These are phyloP conservation scores for Sabatieria punctata DNA, from an alignment of 2,888 invertebrate species.

Conservation along the genomic window DNA sequence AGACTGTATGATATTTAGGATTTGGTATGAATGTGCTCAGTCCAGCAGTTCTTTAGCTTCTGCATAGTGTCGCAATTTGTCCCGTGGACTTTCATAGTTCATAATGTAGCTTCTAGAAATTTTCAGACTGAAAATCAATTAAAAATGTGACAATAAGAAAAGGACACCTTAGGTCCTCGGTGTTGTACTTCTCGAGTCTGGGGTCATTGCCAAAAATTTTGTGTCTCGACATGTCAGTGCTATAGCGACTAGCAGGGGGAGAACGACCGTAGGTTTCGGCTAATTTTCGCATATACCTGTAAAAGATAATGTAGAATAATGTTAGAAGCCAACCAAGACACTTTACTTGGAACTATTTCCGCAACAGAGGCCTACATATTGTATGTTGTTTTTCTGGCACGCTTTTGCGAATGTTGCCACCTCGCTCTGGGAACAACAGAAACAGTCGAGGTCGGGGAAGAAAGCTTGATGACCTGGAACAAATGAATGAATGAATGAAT, in stretches of 20 bases:
- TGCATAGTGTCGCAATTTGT: no score
- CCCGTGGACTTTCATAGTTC: no score
- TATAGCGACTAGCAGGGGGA: constrained; percentile 19
- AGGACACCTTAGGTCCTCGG: not conserved
- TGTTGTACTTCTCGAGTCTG: not conserved
- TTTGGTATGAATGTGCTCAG: no score
- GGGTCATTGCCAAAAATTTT: constrained; percentile 13
- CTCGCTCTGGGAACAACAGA: constrained; percentile 17
- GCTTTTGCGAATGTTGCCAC: constrained; percentile 22
- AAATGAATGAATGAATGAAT: no score
- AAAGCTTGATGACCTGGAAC: constrained; percentile 21
- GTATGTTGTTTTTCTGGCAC: constrained; percentile 20
- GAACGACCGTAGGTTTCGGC: constrained; percentile 22
- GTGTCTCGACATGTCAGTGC: constrained; percentile 20
- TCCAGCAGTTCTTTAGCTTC: no score
- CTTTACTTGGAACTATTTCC: constrained; percentile 21
- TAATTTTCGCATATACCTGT: constrained; percentile 15
- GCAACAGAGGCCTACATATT: constrained; percentile 26
- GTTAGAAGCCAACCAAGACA: no score
- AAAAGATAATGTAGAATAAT: no score
- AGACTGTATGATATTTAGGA: no score
- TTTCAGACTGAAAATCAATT: no score
- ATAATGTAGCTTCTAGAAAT: no score
- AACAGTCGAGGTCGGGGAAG: constrained; percentile 16
- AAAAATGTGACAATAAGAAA: no score